These are phyloP conservation scores for Myiotriccus ornatus DNA, from an alignment of 2,797 vertebrate species.

Conservation along the genomic window DNA sequence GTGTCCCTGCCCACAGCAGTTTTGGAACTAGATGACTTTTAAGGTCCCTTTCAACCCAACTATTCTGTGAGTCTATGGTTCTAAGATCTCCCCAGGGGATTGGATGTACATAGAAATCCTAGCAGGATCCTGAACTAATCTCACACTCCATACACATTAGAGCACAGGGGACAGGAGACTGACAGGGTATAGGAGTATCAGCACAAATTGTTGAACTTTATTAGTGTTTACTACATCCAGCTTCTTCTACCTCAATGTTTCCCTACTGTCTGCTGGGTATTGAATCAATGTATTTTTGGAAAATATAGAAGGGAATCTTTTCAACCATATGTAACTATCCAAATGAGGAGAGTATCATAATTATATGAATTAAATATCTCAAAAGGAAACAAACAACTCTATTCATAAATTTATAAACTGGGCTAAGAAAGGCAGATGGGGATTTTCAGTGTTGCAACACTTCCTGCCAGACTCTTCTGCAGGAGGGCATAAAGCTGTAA, in stretches of 20 bases:
- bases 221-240: neutral
- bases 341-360: neutral
- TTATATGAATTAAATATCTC: neutral
- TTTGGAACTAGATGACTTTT: neutral
- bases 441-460: neutral
- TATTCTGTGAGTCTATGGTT: neutral
- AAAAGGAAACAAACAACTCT: neutral
- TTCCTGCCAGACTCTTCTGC: neutral
- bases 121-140: neutral
- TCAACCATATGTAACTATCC: neutral
- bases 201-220: neutral
- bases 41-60: neutral
- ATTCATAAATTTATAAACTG: neutral
- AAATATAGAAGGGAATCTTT: neutral
- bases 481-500: neutral
- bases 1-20: neutral
- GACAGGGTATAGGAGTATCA: neutral
- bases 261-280: neutral
- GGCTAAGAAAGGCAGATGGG: neutral
- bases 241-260: neutral
- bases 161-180: neutral
- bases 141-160: neutral
- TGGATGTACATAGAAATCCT: neutral
- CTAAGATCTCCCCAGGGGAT: neutral
- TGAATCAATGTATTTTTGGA: neutral